These are phyloP conservation scores for Sinentomon sp. DNA, from an alignment of 2,888 invertebrate genomes.

Conservation along the genomic window DNA sequence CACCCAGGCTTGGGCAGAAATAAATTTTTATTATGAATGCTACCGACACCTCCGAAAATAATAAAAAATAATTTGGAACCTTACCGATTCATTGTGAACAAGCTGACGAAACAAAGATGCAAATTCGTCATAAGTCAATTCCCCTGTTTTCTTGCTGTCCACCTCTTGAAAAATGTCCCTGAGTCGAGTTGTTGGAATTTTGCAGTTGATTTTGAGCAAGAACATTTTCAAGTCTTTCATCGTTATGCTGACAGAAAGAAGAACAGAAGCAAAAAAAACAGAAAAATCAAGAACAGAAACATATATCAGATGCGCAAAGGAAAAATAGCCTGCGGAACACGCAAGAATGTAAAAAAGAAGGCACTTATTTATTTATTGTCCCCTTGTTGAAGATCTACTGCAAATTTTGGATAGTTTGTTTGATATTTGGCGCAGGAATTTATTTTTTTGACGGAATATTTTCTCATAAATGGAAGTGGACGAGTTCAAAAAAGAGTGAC, in stretches of 20 bases:
- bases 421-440: too few relatives aligned
- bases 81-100: constrained; percentile 49
- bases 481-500: too few relatives aligned
- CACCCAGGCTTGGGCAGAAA: constrained; percentile 15
- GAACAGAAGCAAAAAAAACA: background rate
- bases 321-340: too few relatives aligned
- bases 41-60: constrained; percentile 1
- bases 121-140: constrained; percentile 76
- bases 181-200: constrained; percentile 57
- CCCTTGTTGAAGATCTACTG: too few relatives aligned
- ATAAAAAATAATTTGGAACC: constrained; percentile 17
- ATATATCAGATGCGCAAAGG: too few relatives aligned
- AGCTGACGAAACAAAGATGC: constrained; percentile 52
- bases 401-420: too few relatives aligned
- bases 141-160: constrained; percentile 43
- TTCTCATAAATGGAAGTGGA: too few relatives aligned
- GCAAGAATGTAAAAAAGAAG: too few relatives aligned
- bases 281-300: too few relatives aligned
- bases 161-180: constrained; percentile 62
- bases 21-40: too few relatives aligned
- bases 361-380: too few relatives aligned
- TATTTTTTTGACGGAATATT: too few relatives aligned
- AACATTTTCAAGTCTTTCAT: constrained; percentile 74
- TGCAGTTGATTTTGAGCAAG: constrained; percentile 63
- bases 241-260: constrained; percentile 32